A percentile compares a stretch with the other conserved stretches of the same genome.
phyloP scores from a whole-genome alignment of 2,797 vertebrate species.

The Phyllotis vaccarum region DNA sequence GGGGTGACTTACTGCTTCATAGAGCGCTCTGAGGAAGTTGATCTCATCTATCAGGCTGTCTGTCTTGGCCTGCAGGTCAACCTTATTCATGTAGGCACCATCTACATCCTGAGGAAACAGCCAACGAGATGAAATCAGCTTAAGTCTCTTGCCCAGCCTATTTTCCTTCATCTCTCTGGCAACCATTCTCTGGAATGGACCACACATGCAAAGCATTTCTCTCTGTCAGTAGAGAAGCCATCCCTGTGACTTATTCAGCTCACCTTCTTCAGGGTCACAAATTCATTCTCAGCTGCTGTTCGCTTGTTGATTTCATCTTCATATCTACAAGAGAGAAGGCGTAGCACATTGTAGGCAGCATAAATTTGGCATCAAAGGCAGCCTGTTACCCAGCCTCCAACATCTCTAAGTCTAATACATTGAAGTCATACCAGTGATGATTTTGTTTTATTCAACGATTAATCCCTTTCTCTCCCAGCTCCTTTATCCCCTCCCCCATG shows the following conservation, averaged over 20 bases:
- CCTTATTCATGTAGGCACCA: conserved; percentile 96
- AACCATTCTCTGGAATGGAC: not conserved
- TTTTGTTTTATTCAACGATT: not conserved
- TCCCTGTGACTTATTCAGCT: not conserved
- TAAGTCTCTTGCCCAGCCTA: not conserved
- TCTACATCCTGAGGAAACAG: conserved; percentile 93
- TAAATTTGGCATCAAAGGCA: fast-evolving
- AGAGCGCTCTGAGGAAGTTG: conserved; percentile 95
- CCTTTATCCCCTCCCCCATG: no score
- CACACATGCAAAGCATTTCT: fast-evolving
- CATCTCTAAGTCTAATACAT: not conserved
- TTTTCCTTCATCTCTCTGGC: not conserved
- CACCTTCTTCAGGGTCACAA: conserved; percentile 95
- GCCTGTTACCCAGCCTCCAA: no score
- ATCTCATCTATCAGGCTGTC: conserved; percentile 94
- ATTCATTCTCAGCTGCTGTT: conserved; percentile 20
- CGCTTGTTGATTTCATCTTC: conserved; percentile 87
- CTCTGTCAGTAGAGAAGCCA: not conserved
- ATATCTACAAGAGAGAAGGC: conserved; percentile 87
- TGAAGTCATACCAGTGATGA: fast-evolving
- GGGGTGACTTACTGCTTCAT: conserved; percentile 89
- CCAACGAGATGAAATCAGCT: not conserved
- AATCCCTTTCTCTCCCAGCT: no score
- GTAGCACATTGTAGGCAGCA: not conserved
- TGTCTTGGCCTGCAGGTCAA: conserved; percentile 93